Evolutionary conservation across 1,140 invertebrate species (phyloP), one percentile per base, ranked within the genome.

Genomic region (Pollicipes pollicipes): DNA sequence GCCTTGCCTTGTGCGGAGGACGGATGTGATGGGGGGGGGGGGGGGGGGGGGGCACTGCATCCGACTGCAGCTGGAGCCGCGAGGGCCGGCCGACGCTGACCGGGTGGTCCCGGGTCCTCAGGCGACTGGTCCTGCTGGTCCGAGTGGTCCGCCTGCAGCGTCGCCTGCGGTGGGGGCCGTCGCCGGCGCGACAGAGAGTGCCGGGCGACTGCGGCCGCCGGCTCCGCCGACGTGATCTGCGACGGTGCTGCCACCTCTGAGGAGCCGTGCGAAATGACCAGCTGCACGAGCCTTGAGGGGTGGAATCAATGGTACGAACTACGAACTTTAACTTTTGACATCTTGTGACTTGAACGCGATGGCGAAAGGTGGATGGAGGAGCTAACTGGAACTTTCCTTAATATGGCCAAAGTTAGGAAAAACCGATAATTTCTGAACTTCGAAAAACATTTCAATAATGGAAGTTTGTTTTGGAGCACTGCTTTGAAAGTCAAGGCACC

Each of bases 81-180:
- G 13, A 1, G 71, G 31, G 21, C 0, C 35, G 24, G 27, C 27
- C 68, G 10, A 63, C 31, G 73, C 29, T 69, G 17, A 69, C 29
- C 31, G 29, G 68, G 68, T 70, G 27, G 8, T 66, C 68, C 63
- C 27, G 13, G 45, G 26, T 73, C 73, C 68, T 26, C 71, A 84
- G 84, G 82, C 21, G 84, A 87, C 75, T 91, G 90, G 87, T 85
- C 88, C 21, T 90, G 89, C 74, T 95, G 92, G 90, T 83, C 86
- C 24, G 86, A 90, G 71, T 89, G 91, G 91, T 84, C 88, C 37
- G 81, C 85, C 58, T 90, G 91, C 79, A 86, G 89, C 73, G 84
- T 85, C 10, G 83, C 87, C 64, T 89, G 91, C 76, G 89, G 88
- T 0, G 80, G 84, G 27, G 90, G 90, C 0, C 76, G 85, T 8